phyloP scores from a whole-genome alignment of 1,140 invertebrate genomes.

The Stegodyphus mimosarum region DNA sequence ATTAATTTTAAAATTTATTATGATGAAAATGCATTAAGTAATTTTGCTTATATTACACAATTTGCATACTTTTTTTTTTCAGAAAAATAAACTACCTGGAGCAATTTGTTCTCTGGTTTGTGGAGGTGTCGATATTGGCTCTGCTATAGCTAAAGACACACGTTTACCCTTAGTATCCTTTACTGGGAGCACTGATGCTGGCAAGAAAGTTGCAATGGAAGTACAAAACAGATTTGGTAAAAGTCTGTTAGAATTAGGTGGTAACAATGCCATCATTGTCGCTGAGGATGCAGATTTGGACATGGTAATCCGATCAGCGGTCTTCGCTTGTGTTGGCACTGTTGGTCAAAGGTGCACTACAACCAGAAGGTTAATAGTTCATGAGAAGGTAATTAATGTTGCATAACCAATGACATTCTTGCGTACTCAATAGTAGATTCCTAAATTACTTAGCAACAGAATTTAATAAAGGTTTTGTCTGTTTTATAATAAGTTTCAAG shows the following conservation, averaged over 20 bases:
- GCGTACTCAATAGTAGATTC: no score
- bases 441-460: no score
- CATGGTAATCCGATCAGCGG: slow-evolving; percentile 86
- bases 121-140: slow-evolving; percentile 89
- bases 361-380: slow-evolving; percentile 77
- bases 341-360: slow-evolving; percentile 96
- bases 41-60: no score
- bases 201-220: slow-evolving; percentile 80
- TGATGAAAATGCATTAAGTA: no score
- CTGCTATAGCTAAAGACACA: slow-evolving; percentile 83
- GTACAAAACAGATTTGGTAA: slow-evolving; percentile 95
- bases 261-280: slow-evolving; percentile 96
- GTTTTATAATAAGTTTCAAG: no score
- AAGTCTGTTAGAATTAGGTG: slow-evolving; percentile 91
- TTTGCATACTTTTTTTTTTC: slow-evolving; percentile 61
- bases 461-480: no score
- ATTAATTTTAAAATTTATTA: no score
- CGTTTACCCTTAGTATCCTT: slow-evolving; percentile 90
- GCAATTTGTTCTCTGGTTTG: slow-evolving; percentile 87
- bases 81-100: slow-evolving; percentile 86
- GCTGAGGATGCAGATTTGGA: slow-evolving; percentile 87
- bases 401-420: no score
- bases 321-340: slow-evolving; percentile 97
- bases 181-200: slow-evolving; percentile 90
- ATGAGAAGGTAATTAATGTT: slow-evolving; percentile 37